phyloP scores from a whole-genome alignment of 2,113 vertebrate species.

The Tenrec ecaudatus region DNA sequence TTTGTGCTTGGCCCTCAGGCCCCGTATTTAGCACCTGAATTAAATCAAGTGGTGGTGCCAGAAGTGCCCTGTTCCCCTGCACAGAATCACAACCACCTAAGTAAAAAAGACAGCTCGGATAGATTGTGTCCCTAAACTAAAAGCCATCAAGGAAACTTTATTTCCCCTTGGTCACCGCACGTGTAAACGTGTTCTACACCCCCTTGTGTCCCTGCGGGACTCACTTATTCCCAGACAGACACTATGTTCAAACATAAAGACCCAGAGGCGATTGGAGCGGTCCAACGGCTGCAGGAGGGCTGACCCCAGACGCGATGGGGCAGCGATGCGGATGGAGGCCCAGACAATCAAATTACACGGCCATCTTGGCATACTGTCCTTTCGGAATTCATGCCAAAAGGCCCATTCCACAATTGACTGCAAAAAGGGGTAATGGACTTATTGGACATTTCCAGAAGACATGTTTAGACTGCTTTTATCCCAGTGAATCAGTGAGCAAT shows the following conservation, averaged over 20 bases:
- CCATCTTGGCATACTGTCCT: constrained; percentile 57
- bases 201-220: constrained; percentile 72
- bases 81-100: constrained; percentile 86
- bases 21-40: constrained; percentile 90
- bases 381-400: constrained; percentile 58
- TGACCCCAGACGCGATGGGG: constrained; percentile 79
- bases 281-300: constrained; percentile 78
- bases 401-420: constrained; percentile 27
- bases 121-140: constrained; percentile 87
- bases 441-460: constrained; percentile 59
- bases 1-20: constrained; percentile 82
- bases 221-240: constrained; percentile 75
- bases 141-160: constrained; percentile 84
- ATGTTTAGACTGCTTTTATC: constrained; percentile 25
- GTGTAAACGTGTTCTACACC: constrained; percentile 65
- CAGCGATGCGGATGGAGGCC: constrained; percentile 72
- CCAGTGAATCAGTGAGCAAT: constrained; percentile 41
- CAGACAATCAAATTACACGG: constrained; percentile 59
- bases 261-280: constrained; percentile 70
- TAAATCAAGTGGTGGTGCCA: constrained; percentile 86
- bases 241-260: constrained; percentile 75
- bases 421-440: constrained; percentile 23
- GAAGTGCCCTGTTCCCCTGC: constrained; percentile 85
- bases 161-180: constrained; percentile 72
- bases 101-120: constrained; percentile 85